Conservation (phyloP, 2,888 invertebrate genomes). For the Caenorhabditis sulstoni region DNA sequence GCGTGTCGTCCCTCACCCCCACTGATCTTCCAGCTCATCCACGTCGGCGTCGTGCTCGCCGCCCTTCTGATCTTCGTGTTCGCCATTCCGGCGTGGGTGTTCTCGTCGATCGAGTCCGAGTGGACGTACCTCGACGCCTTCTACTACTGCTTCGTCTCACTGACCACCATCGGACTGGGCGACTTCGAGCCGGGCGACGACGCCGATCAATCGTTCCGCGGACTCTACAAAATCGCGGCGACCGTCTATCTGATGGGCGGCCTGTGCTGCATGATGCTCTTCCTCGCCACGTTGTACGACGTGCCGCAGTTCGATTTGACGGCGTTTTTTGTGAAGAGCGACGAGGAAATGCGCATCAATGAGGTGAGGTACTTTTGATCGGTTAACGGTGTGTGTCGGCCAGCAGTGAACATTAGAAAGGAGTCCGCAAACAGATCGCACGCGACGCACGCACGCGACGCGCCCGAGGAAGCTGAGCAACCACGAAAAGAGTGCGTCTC, state of each 20-base stretch:
- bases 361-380: conserved; percentile 29
- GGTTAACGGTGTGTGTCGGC: conserved; percentile 1
- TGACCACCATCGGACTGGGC: conserved; percentile 90
- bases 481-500: no score
- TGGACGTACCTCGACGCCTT: conserved; percentile 88
- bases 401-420: no score
- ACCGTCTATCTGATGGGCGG: conserved; percentile 89
- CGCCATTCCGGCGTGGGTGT: conserved; percentile 87
- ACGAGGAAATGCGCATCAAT: conserved; percentile 64
- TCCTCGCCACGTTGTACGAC: conserved; percentile 90
- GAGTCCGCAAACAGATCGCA: no score
- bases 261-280: conserved; percentile 89
- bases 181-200: conserved; percentile 92
- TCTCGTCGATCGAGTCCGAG: conserved; percentile 85
- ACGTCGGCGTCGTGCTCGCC: conserved; percentile 85
- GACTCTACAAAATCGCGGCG: conserved; percentile 89
- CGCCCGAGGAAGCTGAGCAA: no score
- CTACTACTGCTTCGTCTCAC: conserved; percentile 92
- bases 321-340: conserved; percentile 68
- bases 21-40: conserved; percentile 84
- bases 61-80: conserved; percentile 85
- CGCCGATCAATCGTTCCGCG: conserved; percentile 87
- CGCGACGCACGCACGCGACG: no score
- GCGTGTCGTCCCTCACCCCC: background rate
- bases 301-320: conserved; percentile 91